Conservation (phyloP, 2,113 vertebrate species). For the Callaeas wilsoni region DNA sequence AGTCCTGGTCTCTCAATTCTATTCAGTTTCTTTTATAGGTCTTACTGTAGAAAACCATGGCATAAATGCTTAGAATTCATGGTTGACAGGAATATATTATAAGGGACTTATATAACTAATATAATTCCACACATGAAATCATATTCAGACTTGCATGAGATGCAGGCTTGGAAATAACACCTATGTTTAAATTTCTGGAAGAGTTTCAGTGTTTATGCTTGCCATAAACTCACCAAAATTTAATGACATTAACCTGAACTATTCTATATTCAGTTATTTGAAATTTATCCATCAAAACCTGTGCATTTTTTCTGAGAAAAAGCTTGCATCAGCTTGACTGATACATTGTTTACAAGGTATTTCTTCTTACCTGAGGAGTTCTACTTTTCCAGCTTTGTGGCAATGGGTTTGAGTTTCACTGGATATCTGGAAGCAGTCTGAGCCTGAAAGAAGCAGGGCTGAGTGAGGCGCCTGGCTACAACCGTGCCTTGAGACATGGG, state of each 20-base stretch:
- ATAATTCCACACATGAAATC: neutral
- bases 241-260: neutral
- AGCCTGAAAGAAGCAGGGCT: neutral
- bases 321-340: too few relatives aligned
- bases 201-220: neutral
- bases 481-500: neutral
- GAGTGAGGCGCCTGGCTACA: fast-evolving
- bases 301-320: neutral
- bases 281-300: neutral
- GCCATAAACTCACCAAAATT: neutral
- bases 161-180: neutral
- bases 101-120: neutral
- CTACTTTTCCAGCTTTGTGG: neutral
- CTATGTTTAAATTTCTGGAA: neutral
- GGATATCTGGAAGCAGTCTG: neutral
- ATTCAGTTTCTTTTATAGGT: neutral
- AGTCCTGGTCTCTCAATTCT: neutral
- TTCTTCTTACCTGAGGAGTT: neutral
- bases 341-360: neutral
- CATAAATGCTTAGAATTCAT: neutral
- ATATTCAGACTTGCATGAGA: neutral
- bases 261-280: neutral
- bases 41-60: neutral
- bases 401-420: neutral
- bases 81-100: neutral